These are phyloP conservation scores for Hiodon tergisus DNA, from an alignment of 2,113 vertebrate genomes.

Conservation along the genomic window DNA sequence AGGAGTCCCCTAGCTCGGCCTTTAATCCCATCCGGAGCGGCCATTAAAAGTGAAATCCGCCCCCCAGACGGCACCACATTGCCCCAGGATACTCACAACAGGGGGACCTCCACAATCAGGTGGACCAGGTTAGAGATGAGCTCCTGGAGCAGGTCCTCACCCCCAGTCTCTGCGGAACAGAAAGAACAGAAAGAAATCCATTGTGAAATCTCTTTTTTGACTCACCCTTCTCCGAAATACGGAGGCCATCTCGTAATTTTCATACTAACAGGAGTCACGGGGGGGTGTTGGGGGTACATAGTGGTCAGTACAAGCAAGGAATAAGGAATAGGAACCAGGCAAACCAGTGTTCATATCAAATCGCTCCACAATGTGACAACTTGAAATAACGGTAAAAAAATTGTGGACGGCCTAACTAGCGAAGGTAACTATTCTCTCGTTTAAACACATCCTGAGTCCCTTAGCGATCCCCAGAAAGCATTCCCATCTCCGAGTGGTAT, in stretches of 20 bases:
- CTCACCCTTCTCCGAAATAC: not conserved
- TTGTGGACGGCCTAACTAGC: not conserved
- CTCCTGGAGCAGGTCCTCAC: slow-evolving; percentile 88
- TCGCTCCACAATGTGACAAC: not conserved
- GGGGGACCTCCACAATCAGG: slow-evolving; percentile 89
- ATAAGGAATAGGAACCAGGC: not conserved
- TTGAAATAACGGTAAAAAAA: not conserved
- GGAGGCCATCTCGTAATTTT: not conserved
- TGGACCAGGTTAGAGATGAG: slow-evolving; percentile 87
- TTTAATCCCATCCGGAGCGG: not conserved
- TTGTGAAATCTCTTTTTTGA: not conserved
- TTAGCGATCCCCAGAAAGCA: not conserved
- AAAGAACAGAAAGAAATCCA: not conserved
- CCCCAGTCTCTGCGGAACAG: slow-evolving; percentile 54
- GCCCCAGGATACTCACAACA: slow-evolving; percentile 76
- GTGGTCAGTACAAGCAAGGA: not conserved
- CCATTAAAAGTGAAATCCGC: not conserved
- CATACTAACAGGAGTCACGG: not conserved
- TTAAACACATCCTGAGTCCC: not conserved
- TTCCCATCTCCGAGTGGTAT: too few species aligned
- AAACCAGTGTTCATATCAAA: not conserved
- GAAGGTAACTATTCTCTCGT: not conserved
- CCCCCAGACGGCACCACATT: not conserved
- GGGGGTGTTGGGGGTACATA: not conserved
- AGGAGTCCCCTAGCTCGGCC: not conserved